phyloP scores from a whole-genome alignment of 2,888 invertebrate species.

The Andrena bicolor region DNA sequence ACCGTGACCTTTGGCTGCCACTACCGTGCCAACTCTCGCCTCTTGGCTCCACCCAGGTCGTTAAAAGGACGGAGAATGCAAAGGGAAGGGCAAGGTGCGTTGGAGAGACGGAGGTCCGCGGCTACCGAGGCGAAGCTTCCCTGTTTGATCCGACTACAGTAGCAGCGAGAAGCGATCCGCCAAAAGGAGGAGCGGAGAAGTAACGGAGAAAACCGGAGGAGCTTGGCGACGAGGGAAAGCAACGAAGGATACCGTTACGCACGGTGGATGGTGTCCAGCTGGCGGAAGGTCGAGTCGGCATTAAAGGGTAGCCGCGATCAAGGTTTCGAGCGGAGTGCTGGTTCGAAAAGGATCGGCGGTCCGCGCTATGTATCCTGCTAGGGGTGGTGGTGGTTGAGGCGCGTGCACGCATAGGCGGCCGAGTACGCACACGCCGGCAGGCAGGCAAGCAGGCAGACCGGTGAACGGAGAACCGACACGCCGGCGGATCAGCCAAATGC shows the following conservation, averaged over 20 bases:
- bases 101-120: too few species aligned
- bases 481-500: conserved; percentile 78
- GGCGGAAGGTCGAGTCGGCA: conserved; percentile 66
- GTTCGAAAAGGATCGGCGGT: conserved; percentile 50
- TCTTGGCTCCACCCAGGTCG: too few species aligned
- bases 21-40: too few species aligned
- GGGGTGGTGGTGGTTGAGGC: neutral
- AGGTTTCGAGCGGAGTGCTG: conserved; percentile 57
- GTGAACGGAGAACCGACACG: conserved; percentile 71
- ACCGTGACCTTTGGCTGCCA: too few species aligned
- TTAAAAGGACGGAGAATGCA: too few species aligned
- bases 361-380: conserved; percentile 3
- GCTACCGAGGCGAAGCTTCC: too few species aligned
- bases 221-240: conserved; percentile 40
- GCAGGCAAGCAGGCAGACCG: conserved; percentile 39
- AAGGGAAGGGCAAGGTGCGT: too few species aligned
- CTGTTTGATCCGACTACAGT: too few species aligned
- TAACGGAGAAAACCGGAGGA: conserved; percentile 32
- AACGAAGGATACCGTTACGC: conserved; percentile 66
- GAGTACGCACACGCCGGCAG: neutral
- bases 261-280: conserved; percentile 61
- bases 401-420: neutral
- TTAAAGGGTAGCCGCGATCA: conserved; percentile 70
- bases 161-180: neutral
- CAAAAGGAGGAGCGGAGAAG: neutral